Evolutionary conservation across 1,140 invertebrate genomes (phyloP).

Genomic region (Maniola jurtina): DNA sequence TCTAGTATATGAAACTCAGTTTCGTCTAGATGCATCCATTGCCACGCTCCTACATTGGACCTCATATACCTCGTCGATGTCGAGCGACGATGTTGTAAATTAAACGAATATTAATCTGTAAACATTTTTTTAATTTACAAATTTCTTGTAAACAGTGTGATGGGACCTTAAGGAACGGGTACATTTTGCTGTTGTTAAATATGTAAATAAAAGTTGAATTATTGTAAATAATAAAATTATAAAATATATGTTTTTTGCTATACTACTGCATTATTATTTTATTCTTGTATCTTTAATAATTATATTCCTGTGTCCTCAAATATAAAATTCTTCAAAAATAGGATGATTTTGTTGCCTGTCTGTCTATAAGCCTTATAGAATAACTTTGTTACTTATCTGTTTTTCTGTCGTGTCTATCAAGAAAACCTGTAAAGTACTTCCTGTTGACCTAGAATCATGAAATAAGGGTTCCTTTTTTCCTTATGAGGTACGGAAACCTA

Average conservation of each 20-base stretch:
- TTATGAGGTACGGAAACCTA: no score
- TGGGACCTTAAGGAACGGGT: slow-evolving; percentile 65
- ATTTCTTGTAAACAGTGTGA: slow-evolving; percentile 64
- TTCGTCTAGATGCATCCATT: slow-evolving; percentile 44
- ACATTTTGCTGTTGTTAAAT: slow-evolving; percentile 75
- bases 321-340: no score
- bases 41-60: slow-evolving; percentile 33
- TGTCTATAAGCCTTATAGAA: no score
- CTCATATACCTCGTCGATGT: slow-evolving; percentile 19
- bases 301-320: no score
- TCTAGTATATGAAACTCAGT: slow-evolving; percentile 34
- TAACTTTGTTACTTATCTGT: no score
- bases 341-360: no score
- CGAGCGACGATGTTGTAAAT: slow-evolving; percentile 36
- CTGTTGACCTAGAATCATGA: no score
- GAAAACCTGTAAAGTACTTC: no score
- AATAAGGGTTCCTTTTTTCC: no score
- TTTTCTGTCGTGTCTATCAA: no score
- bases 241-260: slow-evolving; percentile 78
- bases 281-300: background rate
- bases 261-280: slow-evolving; percentile 42
- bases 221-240: slow-evolving; percentile 77
- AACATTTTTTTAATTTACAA: slow-evolving; percentile 50
- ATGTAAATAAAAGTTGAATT: slow-evolving; percentile 79
- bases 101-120: slow-evolving; percentile 46